Conservation (phyloP, 2,888 invertebrate genomes). For the Poecilus cupreus region DNA sequence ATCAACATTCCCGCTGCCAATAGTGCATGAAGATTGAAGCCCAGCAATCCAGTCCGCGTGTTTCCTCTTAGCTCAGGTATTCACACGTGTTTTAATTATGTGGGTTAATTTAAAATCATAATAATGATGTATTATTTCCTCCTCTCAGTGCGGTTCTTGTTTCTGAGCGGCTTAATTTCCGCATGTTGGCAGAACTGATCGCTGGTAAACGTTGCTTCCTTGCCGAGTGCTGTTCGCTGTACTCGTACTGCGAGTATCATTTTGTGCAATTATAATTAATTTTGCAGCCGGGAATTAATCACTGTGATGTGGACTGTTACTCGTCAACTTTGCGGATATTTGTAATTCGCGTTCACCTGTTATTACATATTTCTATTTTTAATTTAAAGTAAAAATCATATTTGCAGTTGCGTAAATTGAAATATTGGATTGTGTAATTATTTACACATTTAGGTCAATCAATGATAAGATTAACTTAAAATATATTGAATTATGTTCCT, state of each 20-base stretch:
- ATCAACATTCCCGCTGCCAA: neutral
- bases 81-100: slow-evolving; percentile 54
- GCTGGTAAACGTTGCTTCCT: slow-evolving; percentile 19
- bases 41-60: too few relatives aligned
- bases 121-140: slow-evolving; percentile 59
- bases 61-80: neutral
- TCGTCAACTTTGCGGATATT: neutral
- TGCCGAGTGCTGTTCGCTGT: neutral
- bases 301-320: neutral
- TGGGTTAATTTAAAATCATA: slow-evolving; percentile 59
- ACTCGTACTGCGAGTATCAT: neutral
- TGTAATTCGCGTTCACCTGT: neutral
- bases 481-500: too few relatives aligned
- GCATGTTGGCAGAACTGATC: slow-evolving; percentile 29
- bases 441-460: too few relatives aligned
- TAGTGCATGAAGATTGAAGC: neutral
- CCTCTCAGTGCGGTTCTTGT: slow-evolving; percentile 39
- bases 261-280: slow-evolving; percentile 16
- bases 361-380: neutral
- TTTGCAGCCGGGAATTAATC: neutral
- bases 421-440: neutral
- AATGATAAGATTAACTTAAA: too few relatives aligned
- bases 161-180: slow-evolving; percentile 31
- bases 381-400: neutral
- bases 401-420: neutral